Evolutionary conservation across 2,888 invertebrate species (phyloP), one percentile per base, ranked within the genome.

Genomic region (Lithophane ornitopus): DNA sequence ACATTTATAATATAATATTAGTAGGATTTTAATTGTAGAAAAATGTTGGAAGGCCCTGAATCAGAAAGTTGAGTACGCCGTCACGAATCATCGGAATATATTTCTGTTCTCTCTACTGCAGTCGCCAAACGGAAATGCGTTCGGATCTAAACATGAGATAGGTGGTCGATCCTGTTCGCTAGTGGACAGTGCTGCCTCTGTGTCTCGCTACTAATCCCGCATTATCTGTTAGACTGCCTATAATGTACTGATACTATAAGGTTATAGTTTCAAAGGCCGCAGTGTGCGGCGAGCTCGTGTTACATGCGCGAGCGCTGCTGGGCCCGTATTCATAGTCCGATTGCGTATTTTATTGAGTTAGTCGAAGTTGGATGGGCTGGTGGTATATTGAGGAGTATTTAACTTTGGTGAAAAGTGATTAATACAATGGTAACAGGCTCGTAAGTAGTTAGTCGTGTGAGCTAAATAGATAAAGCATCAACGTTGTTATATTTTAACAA

Each of bases 221-320:
- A 73, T 70, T 74, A 82, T 76, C 71, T 71, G 66, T 39, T 68
- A 28, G 49, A 65, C 56, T 77, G 44, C 44, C 2, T 49, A 61
- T 52, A 66, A 61, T 61, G 68, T 63, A 46, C 49, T 63, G 67
- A 34, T 28, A 63, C 80, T 78, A 63, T 76, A 22, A 70, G 73
- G 79, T 73, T 82, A 84, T 59, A 7, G 71, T 85, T 82, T 87
- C 81, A 87, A 88, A 85, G 86, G 84, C 82, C 79, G 61, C 82
- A 80, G 86, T 87, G 76, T 84, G 79, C 71, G 75, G 75, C 74
- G 75, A 85, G 89, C 67, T 92, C 86, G 78, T 14, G 84, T 92
- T 90, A 88, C 92, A 79, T 87, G 88, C 85, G 88, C 84, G 59
- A 63, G 84, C 87, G 88, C 85, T 80, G 70, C 22, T 12, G 28